phyloP scores from a whole-genome alignment of 1,140 invertebrate species.

The Pseudomyrmex sp. region DNA sequence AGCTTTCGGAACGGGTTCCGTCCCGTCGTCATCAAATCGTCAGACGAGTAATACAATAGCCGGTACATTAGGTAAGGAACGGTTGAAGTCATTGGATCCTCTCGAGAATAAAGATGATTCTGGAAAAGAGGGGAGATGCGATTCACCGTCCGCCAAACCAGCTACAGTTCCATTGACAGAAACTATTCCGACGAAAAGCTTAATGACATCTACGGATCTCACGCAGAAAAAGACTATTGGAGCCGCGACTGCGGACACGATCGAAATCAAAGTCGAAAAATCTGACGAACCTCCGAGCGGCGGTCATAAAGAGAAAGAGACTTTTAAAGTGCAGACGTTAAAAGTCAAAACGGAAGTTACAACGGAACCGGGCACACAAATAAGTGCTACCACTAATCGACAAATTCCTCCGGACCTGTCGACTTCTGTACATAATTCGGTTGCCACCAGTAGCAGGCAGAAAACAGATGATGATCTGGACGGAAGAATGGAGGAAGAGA shows the following conservation, averaged over 20 bases:
- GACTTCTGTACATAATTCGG: slow-evolving; percentile 56
- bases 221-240: slow-evolving; percentile 48
- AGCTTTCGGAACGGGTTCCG: slow-evolving; percentile 57
- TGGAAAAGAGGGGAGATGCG: slow-evolving; percentile 71
- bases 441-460: slow-evolving; percentile 49
- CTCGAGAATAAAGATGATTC: slow-evolving; percentile 73
- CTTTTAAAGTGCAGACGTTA: background rate
- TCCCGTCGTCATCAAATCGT: slow-evolving; percentile 69
- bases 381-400: slow-evolving; percentile 7
- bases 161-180: slow-evolving; percentile 13
- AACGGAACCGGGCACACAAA: slow-evolving; percentile 28
- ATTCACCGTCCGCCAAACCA: slow-evolving; percentile 66
- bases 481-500: slow-evolving; percentile 90
- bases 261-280: slow-evolving; percentile 6
- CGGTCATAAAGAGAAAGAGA: slow-evolving; percentile 5
- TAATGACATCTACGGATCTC: slow-evolving; percentile 60
- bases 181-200: slow-evolving; percentile 60
- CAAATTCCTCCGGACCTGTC: slow-evolving; percentile 65
- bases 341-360: slow-evolving; percentile 4
- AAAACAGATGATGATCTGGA: slow-evolving; percentile 86
- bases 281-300: slow-evolving; percentile 7
- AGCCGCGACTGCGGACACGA: slow-evolving; percentile 38
- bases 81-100: slow-evolving; percentile 72
- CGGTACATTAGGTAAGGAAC: slow-evolving; percentile 72
- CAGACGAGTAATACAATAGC: slow-evolving; percentile 56